Percentiles rank a stretch among this genome's conserved stretches.
Conservation (phyloP, 2,113 vertebrate genomes). For the Connochaetes taurinus region DNA sequence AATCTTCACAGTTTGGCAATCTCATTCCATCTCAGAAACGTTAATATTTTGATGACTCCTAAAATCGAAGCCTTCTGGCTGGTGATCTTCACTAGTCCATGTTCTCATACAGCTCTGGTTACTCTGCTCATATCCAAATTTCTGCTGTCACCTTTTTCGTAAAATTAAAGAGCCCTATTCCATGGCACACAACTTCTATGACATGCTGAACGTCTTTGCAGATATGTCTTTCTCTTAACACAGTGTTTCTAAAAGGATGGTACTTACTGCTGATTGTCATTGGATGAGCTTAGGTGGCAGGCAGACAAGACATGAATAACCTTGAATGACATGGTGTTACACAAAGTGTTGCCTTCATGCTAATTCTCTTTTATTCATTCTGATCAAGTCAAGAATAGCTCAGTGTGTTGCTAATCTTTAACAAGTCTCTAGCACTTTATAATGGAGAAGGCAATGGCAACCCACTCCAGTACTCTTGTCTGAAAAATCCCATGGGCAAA, state of each 20-base stretch:
- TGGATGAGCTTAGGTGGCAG: not conserved
- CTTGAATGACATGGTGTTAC: not conserved
- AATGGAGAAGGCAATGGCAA: not conserved
- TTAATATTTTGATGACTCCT: not conserved
- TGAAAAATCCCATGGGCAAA: too few relatives aligned
- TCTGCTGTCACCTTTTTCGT: not conserved
- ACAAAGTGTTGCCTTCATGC: not conserved
- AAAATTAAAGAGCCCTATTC: not conserved
- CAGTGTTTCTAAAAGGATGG: not conserved
- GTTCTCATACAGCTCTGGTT: not conserved
- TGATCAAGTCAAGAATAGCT: not conserved
- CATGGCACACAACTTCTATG: not conserved
- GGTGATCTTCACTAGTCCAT: not conserved
- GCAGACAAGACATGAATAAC: not conserved
- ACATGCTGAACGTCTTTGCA: not conserved
- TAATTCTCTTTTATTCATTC: not conserved
- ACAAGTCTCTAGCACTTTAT: not conserved
- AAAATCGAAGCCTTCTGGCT: not conserved
- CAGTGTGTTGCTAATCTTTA: not conserved
- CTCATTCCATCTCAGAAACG: not conserved
- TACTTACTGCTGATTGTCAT: not conserved
- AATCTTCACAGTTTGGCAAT: not conserved
- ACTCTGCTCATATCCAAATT: not conserved
- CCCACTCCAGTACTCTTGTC: too few relatives aligned
- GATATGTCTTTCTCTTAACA: not conserved